Conservation (phyloP, 1,140 invertebrate genomes). For the Heliconius eleuchia region DNA sequence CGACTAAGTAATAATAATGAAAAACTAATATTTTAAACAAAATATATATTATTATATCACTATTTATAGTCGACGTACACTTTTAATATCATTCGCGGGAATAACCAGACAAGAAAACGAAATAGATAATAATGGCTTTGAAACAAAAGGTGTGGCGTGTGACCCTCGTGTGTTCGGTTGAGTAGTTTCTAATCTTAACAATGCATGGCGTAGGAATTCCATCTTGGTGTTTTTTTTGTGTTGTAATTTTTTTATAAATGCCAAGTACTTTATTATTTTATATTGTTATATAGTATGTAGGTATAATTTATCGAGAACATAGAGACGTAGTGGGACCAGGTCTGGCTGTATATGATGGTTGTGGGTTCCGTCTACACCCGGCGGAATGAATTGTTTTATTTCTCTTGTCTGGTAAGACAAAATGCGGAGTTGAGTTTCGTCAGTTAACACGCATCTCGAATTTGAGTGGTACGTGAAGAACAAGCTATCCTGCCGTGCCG, state of each 20-base stretch:
- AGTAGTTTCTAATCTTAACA: slow-evolving; percentile 49
- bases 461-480: too few relatives aligned
- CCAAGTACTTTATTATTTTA: slow-evolving; percentile 1
- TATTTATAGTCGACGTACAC: slow-evolving; percentile 8
- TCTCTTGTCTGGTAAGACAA: too few relatives aligned
- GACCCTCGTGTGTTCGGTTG: slow-evolving; percentile 43
- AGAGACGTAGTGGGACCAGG: too few relatives aligned
- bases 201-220: slow-evolving; percentile 41
- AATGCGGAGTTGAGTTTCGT: too few relatives aligned
- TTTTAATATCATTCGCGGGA: slow-evolving; percentile 34
- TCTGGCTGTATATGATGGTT: too few relatives aligned
- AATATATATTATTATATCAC: neutral
- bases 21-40: neutral
- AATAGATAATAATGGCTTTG: slow-evolving; percentile 41
- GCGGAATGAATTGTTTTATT: too few relatives aligned
- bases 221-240: slow-evolving; percentile 28
- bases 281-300: too few relatives aligned
- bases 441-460: too few relatives aligned
- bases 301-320: too few relatives aligned
- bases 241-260: neutral
- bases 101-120: slow-evolving; percentile 40
- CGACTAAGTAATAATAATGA: neutral
- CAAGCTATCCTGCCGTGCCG: too few relatives aligned
- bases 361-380: too few relatives aligned
- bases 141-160: slow-evolving; percentile 49